These are phyloP conservation scores for Lytechinus pictus DNA, from an alignment of 35 echinoderm and acorn worm species.

Conservation along the genomic window DNA sequence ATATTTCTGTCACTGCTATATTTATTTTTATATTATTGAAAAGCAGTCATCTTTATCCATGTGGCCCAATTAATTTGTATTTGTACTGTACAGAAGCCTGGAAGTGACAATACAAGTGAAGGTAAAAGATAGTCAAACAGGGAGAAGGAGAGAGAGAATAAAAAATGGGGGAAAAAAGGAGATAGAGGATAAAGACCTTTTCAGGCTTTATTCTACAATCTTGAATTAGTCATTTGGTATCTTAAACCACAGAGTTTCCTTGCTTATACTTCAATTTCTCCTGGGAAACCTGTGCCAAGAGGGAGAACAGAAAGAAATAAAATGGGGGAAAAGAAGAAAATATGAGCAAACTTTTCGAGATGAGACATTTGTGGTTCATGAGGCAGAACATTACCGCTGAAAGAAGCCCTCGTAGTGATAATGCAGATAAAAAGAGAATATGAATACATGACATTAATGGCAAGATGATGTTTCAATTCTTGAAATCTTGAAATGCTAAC, in stretches of 20 bases:
- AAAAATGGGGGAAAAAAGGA: no score
- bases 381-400: not conserved
- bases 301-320: not conserved
- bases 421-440: not conserved
- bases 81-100: not conserved
- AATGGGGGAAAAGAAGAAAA: not conserved
- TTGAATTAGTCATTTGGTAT: not conserved
- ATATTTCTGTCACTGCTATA: no score
- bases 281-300: not conserved
- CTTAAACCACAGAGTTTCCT: not conserved
- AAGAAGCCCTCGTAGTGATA: not conserved
- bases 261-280: not conserved
- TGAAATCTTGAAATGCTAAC: not conserved
- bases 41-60: no score
- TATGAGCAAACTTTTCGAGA: not conserved
- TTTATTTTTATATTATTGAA: no score
- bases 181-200: not conserved
- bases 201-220: not conserved
- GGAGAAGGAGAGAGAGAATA: no score
- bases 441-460: not conserved
- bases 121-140: not conserved
- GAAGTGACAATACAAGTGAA: not conserved
- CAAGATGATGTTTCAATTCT: not conserved
- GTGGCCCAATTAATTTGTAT: no score
- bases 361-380: slow-evolving; percentile 1